Evolutionary conservation across 2,113 vertebrate species (phyloP), one percentile per base, ranked within the genome.

Genomic region (Corythaeola cristata): DNA sequence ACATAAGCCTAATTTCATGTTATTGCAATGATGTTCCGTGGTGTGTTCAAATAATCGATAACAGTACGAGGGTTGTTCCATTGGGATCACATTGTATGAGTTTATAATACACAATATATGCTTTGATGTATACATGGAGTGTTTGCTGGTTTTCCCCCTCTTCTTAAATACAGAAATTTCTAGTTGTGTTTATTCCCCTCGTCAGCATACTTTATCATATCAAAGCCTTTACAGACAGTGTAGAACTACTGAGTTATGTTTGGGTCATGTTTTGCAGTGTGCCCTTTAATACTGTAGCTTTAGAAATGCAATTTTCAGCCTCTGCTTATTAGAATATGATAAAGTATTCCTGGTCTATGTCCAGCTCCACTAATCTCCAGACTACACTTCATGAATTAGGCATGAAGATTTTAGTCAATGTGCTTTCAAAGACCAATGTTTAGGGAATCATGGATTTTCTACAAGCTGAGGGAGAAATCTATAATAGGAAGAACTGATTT

Each of bases 271-370:
- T 99, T 98, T 98, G 98, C 98, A 98, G 98, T 97, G 97, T 98
- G 98, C 98, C 98, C 99, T 99, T 99, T 99, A 99, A 99, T 99
- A 99, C 99, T 97, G 98, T 98, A 98, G 99, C 99, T 99, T 99
- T 99, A 99, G 98, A 99, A 99, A 99, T 99, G 99, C 99, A 99
- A 99, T 99, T 99, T 99, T 99, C 99, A 99, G 97, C 98, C 98
- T 98, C 98, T 98, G 98, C 99, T 99, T 99, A 99, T 99, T 99
- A 99, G 99, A 99, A 99, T 99, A 99, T 99, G 99, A 99, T 98
- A 98, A 99, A 99, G 99, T 99, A 99, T 99, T 98, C 98, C 98
- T 98, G 98, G 98, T 98, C 98, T 98, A 97, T 98, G 98, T 98
- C 97, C 97, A 98, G 98, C 97, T 97, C 95, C 96, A 97, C 98